These are phyloP conservation scores for Laterallus jamaicensis DNA, from an alignment of 2,113 vertebrate genomes.

Conservation along the genomic window DNA sequence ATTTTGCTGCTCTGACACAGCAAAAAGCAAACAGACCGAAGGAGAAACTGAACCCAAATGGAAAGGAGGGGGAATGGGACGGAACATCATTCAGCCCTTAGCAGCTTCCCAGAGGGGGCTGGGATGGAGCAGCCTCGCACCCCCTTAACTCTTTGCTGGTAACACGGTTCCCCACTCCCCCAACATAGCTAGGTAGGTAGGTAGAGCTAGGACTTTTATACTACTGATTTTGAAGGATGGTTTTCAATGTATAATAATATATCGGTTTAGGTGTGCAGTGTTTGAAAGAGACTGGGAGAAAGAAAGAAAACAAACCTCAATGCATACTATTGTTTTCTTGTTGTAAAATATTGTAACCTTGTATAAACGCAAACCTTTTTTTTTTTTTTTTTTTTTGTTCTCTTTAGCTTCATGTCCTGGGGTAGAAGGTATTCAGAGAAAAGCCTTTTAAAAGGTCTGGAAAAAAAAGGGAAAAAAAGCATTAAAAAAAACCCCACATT, in stretches of 20 bases:
- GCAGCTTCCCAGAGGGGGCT: neutral
- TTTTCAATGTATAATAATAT: conserved; percentile 73
- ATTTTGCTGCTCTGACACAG: conserved; percentile 61
- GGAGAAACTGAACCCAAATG: conserved; percentile 48
- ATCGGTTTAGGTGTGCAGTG: conserved; percentile 76
- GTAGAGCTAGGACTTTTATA: conserved; percentile 79
- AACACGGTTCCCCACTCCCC: neutral
- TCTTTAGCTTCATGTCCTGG: conserved; percentile 79
- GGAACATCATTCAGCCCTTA: neutral
- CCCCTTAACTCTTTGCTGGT: conserved; percentile 9
- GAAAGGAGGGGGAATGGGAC: neutral
- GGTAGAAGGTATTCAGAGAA: conserved; percentile 70
- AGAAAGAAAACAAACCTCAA: conserved; percentile 75
- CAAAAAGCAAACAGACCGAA: conserved; percentile 47
- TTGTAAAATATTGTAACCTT: conserved; percentile 83
- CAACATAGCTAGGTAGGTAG: conserved; percentile 35
- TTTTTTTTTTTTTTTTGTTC: conserved; percentile 23
- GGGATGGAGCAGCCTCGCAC: neutral
- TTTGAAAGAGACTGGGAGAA: conserved; percentile 62
- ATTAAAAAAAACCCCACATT: neutral
- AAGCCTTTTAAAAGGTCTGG: conserved; percentile 59
- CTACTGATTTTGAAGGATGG: conserved; percentile 84
- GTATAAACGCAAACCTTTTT: conserved; percentile 71
- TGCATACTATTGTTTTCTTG: conserved; percentile 59
- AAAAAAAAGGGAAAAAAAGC: conserved; percentile 34